A percentile compares a stretch with the other conserved stretches of the same genome.
Conservation (phyloP, 2,888 invertebrate species). For the Apoda limacodes region DNA sequence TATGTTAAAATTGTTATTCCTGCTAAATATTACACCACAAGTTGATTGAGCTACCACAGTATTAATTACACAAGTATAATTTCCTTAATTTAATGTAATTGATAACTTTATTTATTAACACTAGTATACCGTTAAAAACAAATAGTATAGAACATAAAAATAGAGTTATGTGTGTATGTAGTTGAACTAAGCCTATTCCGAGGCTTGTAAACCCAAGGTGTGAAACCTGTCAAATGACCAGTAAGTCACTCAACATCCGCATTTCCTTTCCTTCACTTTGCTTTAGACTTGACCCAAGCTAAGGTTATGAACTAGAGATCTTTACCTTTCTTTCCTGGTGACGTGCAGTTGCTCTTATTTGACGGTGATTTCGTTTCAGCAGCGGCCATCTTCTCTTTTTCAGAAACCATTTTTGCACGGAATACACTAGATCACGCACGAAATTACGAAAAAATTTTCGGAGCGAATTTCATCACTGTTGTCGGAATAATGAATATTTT, state of each 20-base stretch:
- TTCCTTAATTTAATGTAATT: too few relatives aligned
- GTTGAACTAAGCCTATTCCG: constrained; percentile 39
- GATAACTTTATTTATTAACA: too few relatives aligned
- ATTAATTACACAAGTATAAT: too few relatives aligned
- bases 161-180: too few relatives aligned
- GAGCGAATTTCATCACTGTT: constrained; percentile 50
- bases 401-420: constrained; percentile 55
- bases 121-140: too few relatives aligned
- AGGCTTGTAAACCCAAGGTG: constrained; percentile 40
- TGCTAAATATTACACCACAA: too few relatives aligned
- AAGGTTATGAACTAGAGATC: neutral
- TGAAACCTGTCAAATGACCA: constrained; percentile 40
- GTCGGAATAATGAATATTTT: too few relatives aligned
- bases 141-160: too few relatives aligned
- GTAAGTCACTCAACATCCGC: constrained; percentile 37
- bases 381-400: constrained; percentile 63
- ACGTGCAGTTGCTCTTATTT: constrained; percentile 60
- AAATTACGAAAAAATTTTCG: constrained; percentile 34
- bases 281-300: neutral
- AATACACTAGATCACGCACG: too few relatives aligned
- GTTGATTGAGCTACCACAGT: too few relatives aligned
- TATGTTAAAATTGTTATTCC: too few relatives aligned
- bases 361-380: constrained; percentile 58
- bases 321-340: constrained; percentile 65
- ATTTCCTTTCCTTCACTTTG: constrained; percentile 42